Base-by-base conservation (phyloP, 2,888 invertebrate genomes). In the Lutraria lutraria region DNA sequence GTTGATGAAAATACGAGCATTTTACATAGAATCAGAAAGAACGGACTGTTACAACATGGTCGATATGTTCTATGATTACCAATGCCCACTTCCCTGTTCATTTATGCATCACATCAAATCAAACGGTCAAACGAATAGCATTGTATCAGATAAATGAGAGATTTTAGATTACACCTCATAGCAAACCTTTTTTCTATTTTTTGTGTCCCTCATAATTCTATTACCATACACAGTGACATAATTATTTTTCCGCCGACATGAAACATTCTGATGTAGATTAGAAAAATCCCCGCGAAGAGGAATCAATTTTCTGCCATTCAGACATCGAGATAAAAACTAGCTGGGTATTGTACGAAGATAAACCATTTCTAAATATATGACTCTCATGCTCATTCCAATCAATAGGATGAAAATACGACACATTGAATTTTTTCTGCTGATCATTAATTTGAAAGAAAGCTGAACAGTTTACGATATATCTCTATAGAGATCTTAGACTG, bases 291-390 rank as follows among this genome's bases (percentile, higher is more conserved):
- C 63, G 25, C 63, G 25, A 68, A 68, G 63, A 25, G 6, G 63
- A 68, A 68, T 25, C 63, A 68, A 68, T 68, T n/a, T 68, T 68
- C 25, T 25, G 63, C 63, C 25, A 68, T 68, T 25, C 63, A 68
- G 21, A 21, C 63, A 68, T n/a, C 12, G 25, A 25, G 63, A 68
- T 68, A 68, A 68, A 68, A 68, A n/a, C 63, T 68, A n/a, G 12
- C 63, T 68, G 25, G 0, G 25, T 10, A n/a, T 68, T 68, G 63
- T 68, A 25, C 63, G 8, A 68, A 68, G 63, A 68, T 68, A 68
- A 68, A 68, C 63, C 63, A 68, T 68, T 68, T 68, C 63, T 68
- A 68, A 68, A 68, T 25, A n/a, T n/a, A 68, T 68, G 25, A 68
- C 0, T n/a, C n/a, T n/a, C n/a, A 12, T 68, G 25, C 12, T 68